These are phyloP conservation scores for Gobio occitaniae DNA, from an alignment of 2,797 vertebrate species.

Conservation along the genomic window DNA sequence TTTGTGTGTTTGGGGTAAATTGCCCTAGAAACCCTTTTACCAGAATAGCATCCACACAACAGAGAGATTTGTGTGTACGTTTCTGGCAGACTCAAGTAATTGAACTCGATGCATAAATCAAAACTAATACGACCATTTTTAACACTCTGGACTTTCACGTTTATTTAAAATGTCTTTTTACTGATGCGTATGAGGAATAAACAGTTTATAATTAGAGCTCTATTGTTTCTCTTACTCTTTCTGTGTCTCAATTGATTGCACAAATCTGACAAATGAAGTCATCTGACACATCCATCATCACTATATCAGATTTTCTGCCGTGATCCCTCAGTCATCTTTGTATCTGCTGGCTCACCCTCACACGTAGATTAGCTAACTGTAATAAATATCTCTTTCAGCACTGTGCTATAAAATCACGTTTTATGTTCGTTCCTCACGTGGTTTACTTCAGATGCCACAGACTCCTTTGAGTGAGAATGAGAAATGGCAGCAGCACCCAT, in stretches of 20 bases:
- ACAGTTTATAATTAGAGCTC: constrained; percentile 30
- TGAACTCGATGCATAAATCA: constrained; percentile 46
- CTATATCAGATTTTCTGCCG: constrained; percentile 32
- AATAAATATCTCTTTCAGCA: constrained; percentile 52
- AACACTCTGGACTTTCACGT: neutral
- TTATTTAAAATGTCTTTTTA: constrained; percentile 5
- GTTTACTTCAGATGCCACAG: constrained; percentile 65
- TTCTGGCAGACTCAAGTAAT: constrained; percentile 43
- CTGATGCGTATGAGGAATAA: constrained; percentile 34
- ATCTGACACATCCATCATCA: neutral
- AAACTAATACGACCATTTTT: constrained; percentile 38
- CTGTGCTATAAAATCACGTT: constrained; percentile 58
- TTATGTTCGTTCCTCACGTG: constrained; percentile 64
- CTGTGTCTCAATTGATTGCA: constrained; percentile 31
- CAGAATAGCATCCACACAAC: constrained; percentile 62
- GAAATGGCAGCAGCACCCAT: constrained; percentile 59
- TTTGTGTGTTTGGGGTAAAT: constrained; percentile 16
- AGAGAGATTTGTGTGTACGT: constrained; percentile 58
- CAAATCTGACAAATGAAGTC: constrained; percentile 7
- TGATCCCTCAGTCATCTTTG: constrained; percentile 58
- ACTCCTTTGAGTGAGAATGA: constrained; percentile 64
- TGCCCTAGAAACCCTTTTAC: constrained; percentile 46
- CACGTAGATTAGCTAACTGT: constrained; percentile 56
- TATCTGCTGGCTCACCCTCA: constrained; percentile 65
- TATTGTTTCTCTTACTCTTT: constrained; percentile 44